A percentile compares a stretch with the other conserved stretches of the same genome.
phyloP scores from a whole-genome alignment of 1,140 invertebrate genomes.

The Pteromalus puparum region DNA sequence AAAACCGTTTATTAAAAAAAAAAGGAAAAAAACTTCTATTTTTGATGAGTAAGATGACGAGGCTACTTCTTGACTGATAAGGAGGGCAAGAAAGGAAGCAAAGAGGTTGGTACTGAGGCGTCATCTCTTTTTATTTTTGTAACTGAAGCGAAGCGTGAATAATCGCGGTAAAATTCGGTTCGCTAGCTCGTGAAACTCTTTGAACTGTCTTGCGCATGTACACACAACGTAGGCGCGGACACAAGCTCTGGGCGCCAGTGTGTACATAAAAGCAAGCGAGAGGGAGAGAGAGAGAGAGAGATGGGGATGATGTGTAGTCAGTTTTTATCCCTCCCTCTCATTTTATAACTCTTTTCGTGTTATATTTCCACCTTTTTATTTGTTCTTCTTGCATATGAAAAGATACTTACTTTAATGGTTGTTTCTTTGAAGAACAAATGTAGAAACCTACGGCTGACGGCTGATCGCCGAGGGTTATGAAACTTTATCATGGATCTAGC shows the following conservation, averaged over 20 bases:
- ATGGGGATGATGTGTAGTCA: not conserved
- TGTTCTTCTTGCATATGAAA: not conserved
- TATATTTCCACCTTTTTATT: not conserved
- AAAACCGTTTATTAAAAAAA: too few relatives aligned
- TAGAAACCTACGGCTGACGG: not conserved
- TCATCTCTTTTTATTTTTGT: conserved; percentile 8
- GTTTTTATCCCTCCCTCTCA: not conserved
- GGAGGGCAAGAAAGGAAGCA: not conserved
- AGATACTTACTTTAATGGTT: not conserved
- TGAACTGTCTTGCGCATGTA: conserved; percentile 35
- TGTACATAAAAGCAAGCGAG: not conserved
- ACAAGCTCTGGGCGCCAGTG: not conserved
- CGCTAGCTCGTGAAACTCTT: conserved; percentile 48
- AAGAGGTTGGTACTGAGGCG: not conserved
- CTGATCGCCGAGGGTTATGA: too few relatives aligned
- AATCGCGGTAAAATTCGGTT: conserved; percentile 47
- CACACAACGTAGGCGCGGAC: not conserved
- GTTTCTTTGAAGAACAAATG: not conserved
- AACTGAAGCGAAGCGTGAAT: conserved; percentile 9
- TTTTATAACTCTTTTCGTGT: not conserved
- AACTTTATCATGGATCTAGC: too few relatives aligned
- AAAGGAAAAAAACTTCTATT: not conserved
- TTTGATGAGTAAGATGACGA: not conserved
- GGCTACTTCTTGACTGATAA: not conserved
- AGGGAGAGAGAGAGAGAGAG: not conserved